These are phyloP conservation scores for Pogonomyrmex barbatus DNA, from an alignment of 1,140 invertebrate genomes.

Conservation along the genomic window DNA sequence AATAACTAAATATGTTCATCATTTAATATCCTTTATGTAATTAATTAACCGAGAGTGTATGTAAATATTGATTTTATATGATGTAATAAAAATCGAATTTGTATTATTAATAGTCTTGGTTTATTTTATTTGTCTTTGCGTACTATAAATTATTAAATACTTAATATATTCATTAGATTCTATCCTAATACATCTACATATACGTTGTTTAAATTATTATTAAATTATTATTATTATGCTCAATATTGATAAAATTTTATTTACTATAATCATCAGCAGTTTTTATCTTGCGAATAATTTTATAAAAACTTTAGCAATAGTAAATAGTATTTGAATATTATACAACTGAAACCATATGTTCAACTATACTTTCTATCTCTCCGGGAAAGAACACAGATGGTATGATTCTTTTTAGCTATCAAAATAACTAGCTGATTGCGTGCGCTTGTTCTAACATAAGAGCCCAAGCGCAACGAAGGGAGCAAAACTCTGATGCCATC, in stretches of 20 bases:
- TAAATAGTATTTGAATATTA: background rate
- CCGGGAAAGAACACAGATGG: slow-evolving; percentile 70
- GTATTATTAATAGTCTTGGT: background rate
- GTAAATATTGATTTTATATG: background rate
- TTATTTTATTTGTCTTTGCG: background rate
- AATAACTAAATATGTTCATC: background rate
- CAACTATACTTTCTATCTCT: slow-evolving; percentile 47
- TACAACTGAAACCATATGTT: slow-evolving; percentile 30
- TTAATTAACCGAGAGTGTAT: background rate
- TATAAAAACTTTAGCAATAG: background rate
- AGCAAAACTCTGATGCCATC: slow-evolving; percentile 46
- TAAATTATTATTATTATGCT: background rate
- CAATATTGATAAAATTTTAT: background rate
- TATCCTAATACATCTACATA: background rate
- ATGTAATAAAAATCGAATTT: background rate
- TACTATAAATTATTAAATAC: background rate
- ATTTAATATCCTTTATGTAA: background rate
- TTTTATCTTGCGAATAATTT: background rate
- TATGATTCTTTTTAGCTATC: slow-evolving; percentile 59
- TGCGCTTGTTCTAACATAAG: slow-evolving; percentile 58
- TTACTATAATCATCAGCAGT: background rate
- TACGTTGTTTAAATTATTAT: background rate
- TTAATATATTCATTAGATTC: background rate
- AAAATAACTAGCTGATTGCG: slow-evolving; percentile 76
- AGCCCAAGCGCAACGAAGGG: slow-evolving; percentile 42